Percentiles rank a stretch among this genome's conserved stretches.
These are phyloP conservation scores for Tromatobia lineatoria DNA, from an alignment of 2,888 invertebrate species.

Conservation along the genomic window DNA sequence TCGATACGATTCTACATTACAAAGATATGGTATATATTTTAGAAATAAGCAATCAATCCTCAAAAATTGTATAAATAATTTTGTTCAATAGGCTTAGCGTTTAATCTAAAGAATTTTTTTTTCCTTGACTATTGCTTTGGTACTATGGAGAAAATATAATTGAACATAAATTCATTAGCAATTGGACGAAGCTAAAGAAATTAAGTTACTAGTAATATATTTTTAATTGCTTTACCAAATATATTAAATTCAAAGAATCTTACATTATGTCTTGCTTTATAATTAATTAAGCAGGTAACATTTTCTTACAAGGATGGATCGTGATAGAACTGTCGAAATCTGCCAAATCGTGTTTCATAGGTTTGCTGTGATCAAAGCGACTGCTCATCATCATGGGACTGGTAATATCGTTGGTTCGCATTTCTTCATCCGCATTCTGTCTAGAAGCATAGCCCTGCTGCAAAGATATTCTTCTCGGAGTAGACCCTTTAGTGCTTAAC, in stretches of 20 bases:
- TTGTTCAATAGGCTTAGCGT: too few species aligned
- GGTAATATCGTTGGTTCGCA: slow-evolving; percentile 51
- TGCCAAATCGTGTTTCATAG: slow-evolving; percentile 65
- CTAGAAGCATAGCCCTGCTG: slow-evolving; percentile 67
- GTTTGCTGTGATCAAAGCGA: slow-evolving; percentile 63
- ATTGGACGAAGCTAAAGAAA: too few species aligned
- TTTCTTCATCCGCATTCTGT: slow-evolving; percentile 61
- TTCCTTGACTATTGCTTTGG: too few species aligned
- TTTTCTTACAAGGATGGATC: slow-evolving; percentile 60
- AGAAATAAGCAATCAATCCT: too few species aligned
- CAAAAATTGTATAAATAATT: too few species aligned
- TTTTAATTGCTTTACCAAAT: background rate
- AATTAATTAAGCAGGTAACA: background rate
- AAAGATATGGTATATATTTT: too few species aligned
- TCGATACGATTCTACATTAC: too few species aligned
- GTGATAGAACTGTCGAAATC: slow-evolving; percentile 76
- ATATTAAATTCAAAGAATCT: background rate
- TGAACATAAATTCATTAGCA: too few species aligned
- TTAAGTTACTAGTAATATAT: too few species aligned
- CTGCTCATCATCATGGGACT: slow-evolving; percentile 59
- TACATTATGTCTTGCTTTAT: background rate
- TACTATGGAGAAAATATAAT: too few species aligned
- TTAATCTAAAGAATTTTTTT: too few species aligned
- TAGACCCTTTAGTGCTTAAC: slow-evolving; percentile 74
- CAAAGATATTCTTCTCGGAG: slow-evolving; percentile 74